Conservation (phyloP, 2,888 invertebrate species). For the Melipona bicolor region DNA sequence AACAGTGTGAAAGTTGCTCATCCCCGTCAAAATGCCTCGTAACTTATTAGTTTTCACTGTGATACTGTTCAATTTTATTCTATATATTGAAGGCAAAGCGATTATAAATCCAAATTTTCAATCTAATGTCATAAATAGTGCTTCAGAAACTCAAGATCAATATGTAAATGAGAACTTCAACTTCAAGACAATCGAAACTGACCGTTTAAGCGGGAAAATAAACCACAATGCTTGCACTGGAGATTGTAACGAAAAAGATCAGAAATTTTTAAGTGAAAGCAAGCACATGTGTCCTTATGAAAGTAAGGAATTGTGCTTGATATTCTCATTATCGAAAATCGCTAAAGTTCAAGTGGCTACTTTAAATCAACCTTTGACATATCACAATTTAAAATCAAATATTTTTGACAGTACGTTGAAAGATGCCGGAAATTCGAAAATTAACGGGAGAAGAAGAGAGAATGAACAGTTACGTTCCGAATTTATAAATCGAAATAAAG, state of each 20-base stretch:
- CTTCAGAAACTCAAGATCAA: neutral
- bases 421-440: neutral
- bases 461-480: neutral
- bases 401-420: neutral
- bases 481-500: neutral
- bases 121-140: neutral
- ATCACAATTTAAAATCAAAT: neutral
- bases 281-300: constrained; percentile 17
- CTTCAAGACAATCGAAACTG: neutral
- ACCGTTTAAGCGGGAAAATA: neutral
- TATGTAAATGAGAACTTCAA: neutral
- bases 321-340: constrained; percentile 72
- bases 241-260: neutral
- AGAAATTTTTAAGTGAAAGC: neutral
- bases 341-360: constrained; percentile 69
- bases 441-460: neutral
- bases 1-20: neutral
- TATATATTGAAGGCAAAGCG: neutral
- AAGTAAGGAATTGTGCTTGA: constrained; percentile 61
- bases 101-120: constrained; percentile 6
- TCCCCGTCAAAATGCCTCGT: constrained; percentile 21
- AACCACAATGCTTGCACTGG: neutral
- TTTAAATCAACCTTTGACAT: neutral
- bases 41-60: constrained; percentile 15
- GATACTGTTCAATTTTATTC: neutral